Evolutionary conservation across 2,113 vertebrate genomes (phyloP), one percentile per base, ranked within the genome.

Genomic region (Microcebus tavaratra): DNA sequence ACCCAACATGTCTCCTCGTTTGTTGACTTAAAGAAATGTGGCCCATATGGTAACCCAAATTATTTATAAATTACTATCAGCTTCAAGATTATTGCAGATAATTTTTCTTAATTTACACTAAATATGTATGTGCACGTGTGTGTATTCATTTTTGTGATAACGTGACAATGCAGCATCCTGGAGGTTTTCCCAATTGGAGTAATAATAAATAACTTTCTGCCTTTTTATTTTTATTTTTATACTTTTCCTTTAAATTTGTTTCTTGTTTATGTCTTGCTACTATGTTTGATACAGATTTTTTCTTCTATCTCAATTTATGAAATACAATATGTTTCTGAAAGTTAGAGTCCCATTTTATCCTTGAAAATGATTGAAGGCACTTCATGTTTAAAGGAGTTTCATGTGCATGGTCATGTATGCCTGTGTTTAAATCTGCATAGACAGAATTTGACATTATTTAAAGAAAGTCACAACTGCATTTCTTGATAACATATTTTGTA

Each of bases 321-420:
- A 83, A 65, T 53, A 61, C 6, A 17, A 68, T 53, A 4, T 76
- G 5, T 75, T 93, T 96, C 29, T 31, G 8, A 59, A 82, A 76
- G 23, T 63, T 63, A 39, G 9, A 39, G 53, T 48, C 5, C 13
- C 15, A 75, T 39, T 13, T 90, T 90, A 6, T 50, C 13, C 83
- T 95, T 90, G 50, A n/a, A 75, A 91, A 87, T 50, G 21, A 95
- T 73, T 53, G 59, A 79, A 94, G 48, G 42, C 36, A 36, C 14
- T 34, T 83, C 0, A 0, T 6, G 3, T 67, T 84, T 45, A 72
- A 73, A 57, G 23, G 50, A 50, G 23, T 45, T 57, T 0, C 5
- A 1, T 63, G 31, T 79, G 1, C 25, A 20, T 36, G 39, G 17
- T 12, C 13, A 5, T 15, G 17, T 25, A 2, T 86, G 42, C n/a